phyloP scores from a whole-genome alignment of 2,113 vertebrate genomes.

The Aepyceros melampus region DNA sequence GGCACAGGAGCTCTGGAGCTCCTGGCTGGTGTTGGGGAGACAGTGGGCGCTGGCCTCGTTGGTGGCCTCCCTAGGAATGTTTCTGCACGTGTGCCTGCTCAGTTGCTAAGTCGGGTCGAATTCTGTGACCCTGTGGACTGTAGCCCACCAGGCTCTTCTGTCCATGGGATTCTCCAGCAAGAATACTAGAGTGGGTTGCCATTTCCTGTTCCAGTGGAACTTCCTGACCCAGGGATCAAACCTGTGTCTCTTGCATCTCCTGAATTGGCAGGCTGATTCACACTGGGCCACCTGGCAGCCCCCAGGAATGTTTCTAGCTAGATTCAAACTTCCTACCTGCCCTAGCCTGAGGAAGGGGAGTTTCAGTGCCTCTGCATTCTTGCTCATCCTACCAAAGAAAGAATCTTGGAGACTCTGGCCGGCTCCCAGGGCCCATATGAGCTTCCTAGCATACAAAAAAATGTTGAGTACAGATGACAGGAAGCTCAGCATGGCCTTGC shows the following conservation, averaged over 20 bases:
- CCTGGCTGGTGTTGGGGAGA: not conserved
- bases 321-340: not conserved
- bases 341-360: not conserved
- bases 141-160: not conserved
- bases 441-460: not conserved
- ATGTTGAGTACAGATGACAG: not conserved
- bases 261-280: not conserved
- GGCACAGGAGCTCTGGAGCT: not conserved
- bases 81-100: not conserved
- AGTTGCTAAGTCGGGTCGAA: not conserved
- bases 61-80: not conserved
- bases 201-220: not conserved
- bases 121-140: not conserved
- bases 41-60: not conserved
- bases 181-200: not conserved
- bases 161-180: not conserved
- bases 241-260: not conserved
- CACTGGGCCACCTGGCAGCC: not conserved
- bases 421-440: not conserved
- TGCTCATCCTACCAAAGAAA: not conserved
- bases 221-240: not conserved
- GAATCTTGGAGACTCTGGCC: not conserved
- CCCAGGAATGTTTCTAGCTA: not conserved
- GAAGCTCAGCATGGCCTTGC: too few species aligned
- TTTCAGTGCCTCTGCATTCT: not conserved